Percentiles rank a stretch among this genome's conserved stretches.
These are phyloP conservation scores for Zhengitettix transpicula DNA, from an alignment of 2,888 invertebrate species.

Conservation along the genomic window DNA sequence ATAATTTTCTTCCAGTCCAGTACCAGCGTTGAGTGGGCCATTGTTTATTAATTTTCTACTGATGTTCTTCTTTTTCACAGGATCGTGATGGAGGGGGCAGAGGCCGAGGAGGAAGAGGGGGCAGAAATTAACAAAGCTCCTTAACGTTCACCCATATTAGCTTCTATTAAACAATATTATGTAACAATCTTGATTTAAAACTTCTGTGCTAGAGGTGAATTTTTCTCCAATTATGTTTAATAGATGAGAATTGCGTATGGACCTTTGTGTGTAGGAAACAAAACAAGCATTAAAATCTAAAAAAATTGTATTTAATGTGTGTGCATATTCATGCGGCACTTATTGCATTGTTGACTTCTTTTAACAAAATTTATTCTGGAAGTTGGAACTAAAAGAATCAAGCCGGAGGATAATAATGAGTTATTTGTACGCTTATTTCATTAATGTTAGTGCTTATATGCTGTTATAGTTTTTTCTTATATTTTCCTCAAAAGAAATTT, in stretches of 20 bases:
- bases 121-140: slow-evolving; percentile 10
- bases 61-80: slow-evolving; percentile 3
- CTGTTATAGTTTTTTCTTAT: too few relatives aligned
- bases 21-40: too few relatives aligned
- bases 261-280: slow-evolving; percentile 9
- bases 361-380: too few relatives aligned
- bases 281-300: background rate
- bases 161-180: slow-evolving; percentile 2
- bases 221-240: slow-evolving; percentile 7
- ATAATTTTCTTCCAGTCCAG: too few relatives aligned
- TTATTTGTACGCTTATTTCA: too few relatives aligned
- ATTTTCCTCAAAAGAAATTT: too few relatives aligned
- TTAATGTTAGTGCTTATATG: too few relatives aligned
- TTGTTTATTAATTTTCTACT: too few relatives aligned
- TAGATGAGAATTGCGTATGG: slow-evolving; percentile 7
- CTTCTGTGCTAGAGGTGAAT: slow-evolving; percentile 9
- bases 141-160: background rate
- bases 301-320: slow-evolving; percentile 3
- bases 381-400: too few relatives aligned
- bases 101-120: slow-evolving; percentile 12
- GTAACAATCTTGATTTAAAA: slow-evolving; percentile 8
- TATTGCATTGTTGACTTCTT: too few relatives aligned
- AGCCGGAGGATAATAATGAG: too few relatives aligned
- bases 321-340: slow-evolving; percentile 5
- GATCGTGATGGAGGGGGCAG: slow-evolving; percentile 11